A percentile compares a stretch with the other conserved stretches of the same genome.
phyloP scores from a whole-genome alignment of 1,140 invertebrate species.

The Hycleus phaleratus region DNA sequence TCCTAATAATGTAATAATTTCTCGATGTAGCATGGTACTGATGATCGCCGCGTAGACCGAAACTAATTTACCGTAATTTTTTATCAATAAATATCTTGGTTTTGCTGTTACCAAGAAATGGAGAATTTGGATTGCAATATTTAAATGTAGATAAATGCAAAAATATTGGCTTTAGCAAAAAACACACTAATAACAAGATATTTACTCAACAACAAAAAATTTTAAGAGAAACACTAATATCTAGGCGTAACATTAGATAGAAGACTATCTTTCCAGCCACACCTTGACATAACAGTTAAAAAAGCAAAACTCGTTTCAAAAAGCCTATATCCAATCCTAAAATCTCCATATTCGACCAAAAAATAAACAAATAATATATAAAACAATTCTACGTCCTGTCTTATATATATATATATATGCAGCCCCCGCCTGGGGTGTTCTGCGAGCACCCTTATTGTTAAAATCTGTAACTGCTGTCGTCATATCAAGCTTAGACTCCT shows the following conservation, averaged over 20 bases:
- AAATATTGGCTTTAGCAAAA: slow-evolving; percentile 12
- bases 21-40: no score
- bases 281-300: not conserved
- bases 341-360: not conserved
- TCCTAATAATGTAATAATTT: no score
- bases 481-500: no score
- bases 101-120: no score
- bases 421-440: not conserved
- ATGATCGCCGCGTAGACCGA: no score
- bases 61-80: no score
- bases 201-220: not conserved
- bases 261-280: not conserved
- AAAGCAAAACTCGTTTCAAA: not conserved
- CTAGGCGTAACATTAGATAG: slow-evolving; percentile 5
- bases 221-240: not conserved
- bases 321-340: not conserved
- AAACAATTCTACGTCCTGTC: not conserved
- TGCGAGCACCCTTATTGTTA: no score
- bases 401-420: not conserved
- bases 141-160: slow-evolving; percentile 26
- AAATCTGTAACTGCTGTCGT: no score
- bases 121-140: no score
- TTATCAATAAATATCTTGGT: no score
- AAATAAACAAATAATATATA: not conserved
- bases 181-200: not conserved